phyloP scores from a whole-genome alignment of 2,888 invertebrate species.

The Mallateleia sp. region DNA sequence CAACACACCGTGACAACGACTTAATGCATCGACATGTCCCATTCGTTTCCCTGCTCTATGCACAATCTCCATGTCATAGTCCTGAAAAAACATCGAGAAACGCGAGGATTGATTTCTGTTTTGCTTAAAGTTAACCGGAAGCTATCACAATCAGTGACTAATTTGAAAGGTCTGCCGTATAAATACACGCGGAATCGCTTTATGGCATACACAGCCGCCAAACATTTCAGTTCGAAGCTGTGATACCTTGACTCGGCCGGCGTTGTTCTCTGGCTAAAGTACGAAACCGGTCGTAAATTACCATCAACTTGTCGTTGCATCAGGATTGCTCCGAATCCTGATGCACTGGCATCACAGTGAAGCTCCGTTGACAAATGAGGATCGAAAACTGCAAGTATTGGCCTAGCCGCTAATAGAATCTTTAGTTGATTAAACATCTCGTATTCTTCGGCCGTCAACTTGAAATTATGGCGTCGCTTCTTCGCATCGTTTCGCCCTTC shows the following conservation, averaged over 20 bases:
- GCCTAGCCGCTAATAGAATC: too few species aligned
- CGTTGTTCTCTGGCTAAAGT: conserved; percentile 78
- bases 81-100: conserved; percentile 69
- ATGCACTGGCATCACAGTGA: conserved; percentile 79
- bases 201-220: conserved; percentile 78
- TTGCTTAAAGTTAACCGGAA: conserved; percentile 74
- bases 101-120: conserved; percentile 69
- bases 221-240: conserved; percentile 50
- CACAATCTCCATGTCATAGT: conserved; percentile 63
- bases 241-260: conserved; percentile 80
- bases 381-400: too few species aligned
- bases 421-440: too few species aligned
- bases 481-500: too few species aligned
- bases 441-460: too few species aligned
- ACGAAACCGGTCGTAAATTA: conserved; percentile 72
- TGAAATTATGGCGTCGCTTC: too few species aligned
- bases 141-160: conserved; percentile 83
- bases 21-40: conserved; percentile 70
- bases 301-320: conserved; percentile 68
- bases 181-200: conserved; percentile 83
- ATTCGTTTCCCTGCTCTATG: conserved; percentile 67
- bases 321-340: conserved; percentile 71
- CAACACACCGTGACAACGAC: conserved; percentile 61
- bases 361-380: conserved; percentile 61
- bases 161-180: too few species aligned